These are phyloP conservation scores for Drosophila aff. DNA, from an alignment of 1,140 invertebrate species.

Conservation along the genomic window DNA sequence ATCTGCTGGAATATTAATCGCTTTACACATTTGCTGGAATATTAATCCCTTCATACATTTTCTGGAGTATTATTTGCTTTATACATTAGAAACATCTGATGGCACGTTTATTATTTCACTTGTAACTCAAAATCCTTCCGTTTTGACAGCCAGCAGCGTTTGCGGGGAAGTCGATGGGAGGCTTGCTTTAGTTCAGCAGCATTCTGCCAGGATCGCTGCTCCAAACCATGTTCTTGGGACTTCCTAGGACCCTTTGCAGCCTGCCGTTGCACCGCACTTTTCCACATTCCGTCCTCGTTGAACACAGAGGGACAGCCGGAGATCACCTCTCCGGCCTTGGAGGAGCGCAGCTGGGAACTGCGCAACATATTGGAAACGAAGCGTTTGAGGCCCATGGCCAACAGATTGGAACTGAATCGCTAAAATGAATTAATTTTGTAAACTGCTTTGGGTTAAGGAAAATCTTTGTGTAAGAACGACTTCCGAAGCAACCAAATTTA, in stretches of 20 bases:
- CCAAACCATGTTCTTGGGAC: background rate
- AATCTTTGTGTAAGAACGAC: background rate
- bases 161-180: slow-evolving; percentile 5
- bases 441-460: background rate
- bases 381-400: slow-evolving; percentile 24
- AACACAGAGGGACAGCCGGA: slow-evolving; percentile 20
- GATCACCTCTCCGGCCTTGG: slow-evolving; percentile 14
- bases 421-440: slow-evolving; percentile 6
- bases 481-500: slow-evolving; percentile 4
- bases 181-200: background rate
- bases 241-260: background rate
- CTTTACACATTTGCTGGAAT: too few relatives aligned
- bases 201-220: background rate
- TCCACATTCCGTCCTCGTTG: slow-evolving; percentile 31
- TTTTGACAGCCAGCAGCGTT: slow-evolving; percentile 30
- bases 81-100: background rate
- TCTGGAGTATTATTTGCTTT: too few relatives aligned
- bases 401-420: background rate
- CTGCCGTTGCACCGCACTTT: background rate
- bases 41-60: background rate
- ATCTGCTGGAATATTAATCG: too few relatives aligned
- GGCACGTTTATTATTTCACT: background rate
- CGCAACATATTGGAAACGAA: slow-evolving; percentile 7
- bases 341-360: background rate
- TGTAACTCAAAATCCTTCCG: background rate